These are phyloP conservation scores for Paramacrobiotus metropolitanus DNA, from an alignment of 1,140 invertebrate genomes.

Conservation along the genomic window DNA sequence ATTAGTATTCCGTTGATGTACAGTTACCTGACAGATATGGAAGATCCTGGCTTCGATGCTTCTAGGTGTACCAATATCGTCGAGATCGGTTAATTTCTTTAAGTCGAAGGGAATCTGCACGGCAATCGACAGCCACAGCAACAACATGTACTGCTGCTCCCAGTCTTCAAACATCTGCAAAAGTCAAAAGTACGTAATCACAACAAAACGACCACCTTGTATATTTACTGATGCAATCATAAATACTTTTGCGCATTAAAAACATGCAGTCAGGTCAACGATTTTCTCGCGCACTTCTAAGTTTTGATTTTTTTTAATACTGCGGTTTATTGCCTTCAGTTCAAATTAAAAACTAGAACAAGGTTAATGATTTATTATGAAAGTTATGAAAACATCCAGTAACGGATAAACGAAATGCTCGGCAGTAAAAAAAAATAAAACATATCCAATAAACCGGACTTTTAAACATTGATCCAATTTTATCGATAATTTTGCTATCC, in stretches of 20 bases:
- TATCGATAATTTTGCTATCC: too few species aligned
- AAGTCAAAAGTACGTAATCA: neutral
- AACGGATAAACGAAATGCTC: too few species aligned
- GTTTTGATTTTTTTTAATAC: too few species aligned
- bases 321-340: too few species aligned
- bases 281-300: too few species aligned
- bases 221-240: neutral
- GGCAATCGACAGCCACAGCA: constrained; percentile 89
- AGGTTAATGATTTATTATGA: too few species aligned
- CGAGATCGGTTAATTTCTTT: constrained; percentile 20
- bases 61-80: neutral
- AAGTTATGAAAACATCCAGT: too few species aligned
- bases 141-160: constrained; percentile 66
- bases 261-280: too few species aligned
- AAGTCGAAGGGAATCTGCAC: constrained; percentile 89
- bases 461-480: too few species aligned
- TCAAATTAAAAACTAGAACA: too few species aligned
- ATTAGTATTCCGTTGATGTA: neutral
- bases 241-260: neutral
- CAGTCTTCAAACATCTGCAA: constrained; percentile 32
- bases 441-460: too few species aligned
- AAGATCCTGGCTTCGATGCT: constrained; percentile 6
- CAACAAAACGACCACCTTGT: constrained; percentile 1
- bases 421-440: too few species aligned
- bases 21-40: constrained; percentile 12